phyloP scores from a whole-genome alignment of 2,797 vertebrate genomes.

The Sebastes oblongus region DNA sequence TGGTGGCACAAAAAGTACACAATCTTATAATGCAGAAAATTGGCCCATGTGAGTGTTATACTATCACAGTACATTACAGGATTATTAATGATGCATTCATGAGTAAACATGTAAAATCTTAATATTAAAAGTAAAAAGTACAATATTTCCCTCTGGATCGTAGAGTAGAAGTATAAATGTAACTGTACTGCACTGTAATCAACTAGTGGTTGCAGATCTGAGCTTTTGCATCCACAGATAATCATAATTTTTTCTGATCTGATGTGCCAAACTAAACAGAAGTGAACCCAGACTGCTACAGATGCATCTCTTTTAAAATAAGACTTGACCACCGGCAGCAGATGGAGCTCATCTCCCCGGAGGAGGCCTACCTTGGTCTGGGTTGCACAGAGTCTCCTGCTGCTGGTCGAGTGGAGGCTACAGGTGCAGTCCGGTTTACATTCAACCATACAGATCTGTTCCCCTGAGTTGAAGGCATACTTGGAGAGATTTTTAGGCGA shows the following conservation, averaged over 20 bases:
- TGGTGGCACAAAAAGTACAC: too few relatives aligned
- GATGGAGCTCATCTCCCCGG: background rate
- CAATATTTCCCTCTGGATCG: background rate
- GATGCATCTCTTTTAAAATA: background rate
- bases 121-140: background rate
- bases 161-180: background rate
- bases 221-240: background rate
- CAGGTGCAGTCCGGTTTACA: slow-evolving; percentile 36
- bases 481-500: slow-evolving; percentile 34
- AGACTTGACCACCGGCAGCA: fast-evolving
- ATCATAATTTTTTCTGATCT: background rate
- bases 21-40: background rate
- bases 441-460: slow-evolving; percentile 74
- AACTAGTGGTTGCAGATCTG: background rate
- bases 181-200: background rate
- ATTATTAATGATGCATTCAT: background rate
- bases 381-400: background rate
- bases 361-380: slow-evolving; percentile 43
- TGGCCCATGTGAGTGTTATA: background rate
- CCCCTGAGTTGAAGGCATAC: slow-evolving; percentile 28
- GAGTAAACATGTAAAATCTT: background rate
- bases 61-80: background rate
- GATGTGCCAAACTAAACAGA: background rate
- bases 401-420: background rate
- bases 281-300: fast-evolving